Evolutionary conservation across 1,140 invertebrate species (phyloP).

Genomic region (Apis cerana): DNA sequence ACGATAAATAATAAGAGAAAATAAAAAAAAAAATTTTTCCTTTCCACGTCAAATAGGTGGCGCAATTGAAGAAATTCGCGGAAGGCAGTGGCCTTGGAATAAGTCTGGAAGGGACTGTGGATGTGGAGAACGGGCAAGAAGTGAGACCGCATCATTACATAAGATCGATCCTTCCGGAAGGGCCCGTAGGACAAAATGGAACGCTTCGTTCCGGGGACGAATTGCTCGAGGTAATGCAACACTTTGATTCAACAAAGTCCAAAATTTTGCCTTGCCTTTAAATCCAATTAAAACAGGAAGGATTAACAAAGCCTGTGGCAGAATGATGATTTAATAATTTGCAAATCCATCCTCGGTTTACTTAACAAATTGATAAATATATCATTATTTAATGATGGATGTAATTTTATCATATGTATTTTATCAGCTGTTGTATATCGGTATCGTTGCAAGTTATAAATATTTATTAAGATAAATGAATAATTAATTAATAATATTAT

Average conservation of each 20-base stretch:
- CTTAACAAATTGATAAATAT: too few species aligned
- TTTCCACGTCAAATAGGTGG: conserved; percentile 82
- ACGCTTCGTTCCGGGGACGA: conserved; percentile 84
- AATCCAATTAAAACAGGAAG: not conserved
- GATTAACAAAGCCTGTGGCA: conserved; percentile 9
- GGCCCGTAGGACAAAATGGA: conserved; percentile 95
- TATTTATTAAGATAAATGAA: too few species aligned
- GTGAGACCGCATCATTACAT: conserved; percentile 97
- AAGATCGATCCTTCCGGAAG: conserved; percentile 94
- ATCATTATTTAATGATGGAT: not conserved
- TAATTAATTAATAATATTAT: too few species aligned
- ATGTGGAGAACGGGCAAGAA: conserved; percentile 95
- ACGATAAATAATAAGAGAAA: too few species aligned
- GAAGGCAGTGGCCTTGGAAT: conserved; percentile 96
- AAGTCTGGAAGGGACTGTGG: conserved; percentile 97
- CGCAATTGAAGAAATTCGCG: conserved; percentile 91
- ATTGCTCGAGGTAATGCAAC: conserved; percentile 83
- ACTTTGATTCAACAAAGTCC: conserved; percentile 5
- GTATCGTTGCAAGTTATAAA: not conserved
- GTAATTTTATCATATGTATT: not conserved
- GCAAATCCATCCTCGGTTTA: not conserved
- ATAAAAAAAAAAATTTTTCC: not conserved
- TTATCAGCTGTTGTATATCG: not conserved
- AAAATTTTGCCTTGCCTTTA: not conserved
- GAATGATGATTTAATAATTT: too few species aligned